These are phyloP conservation scores for Rosalia funebris DNA, from an alignment of 2,888 invertebrate species.

Conservation along the genomic window DNA sequence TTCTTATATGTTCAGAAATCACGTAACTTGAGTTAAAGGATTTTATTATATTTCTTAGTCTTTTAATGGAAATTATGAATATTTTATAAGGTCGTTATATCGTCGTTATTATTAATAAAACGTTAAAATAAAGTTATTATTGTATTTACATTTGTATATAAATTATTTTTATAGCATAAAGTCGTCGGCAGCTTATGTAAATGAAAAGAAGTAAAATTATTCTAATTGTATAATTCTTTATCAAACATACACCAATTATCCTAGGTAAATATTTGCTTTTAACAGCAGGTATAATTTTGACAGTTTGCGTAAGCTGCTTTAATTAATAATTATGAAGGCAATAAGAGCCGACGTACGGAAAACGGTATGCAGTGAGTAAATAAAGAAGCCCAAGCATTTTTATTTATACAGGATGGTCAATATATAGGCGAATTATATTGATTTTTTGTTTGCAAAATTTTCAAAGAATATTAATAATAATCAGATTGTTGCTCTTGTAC, in stretches of 20 bases:
- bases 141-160: not conserved
- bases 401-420: not conserved
- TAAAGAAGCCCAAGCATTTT: not conserved
- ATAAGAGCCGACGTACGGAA: not conserved
- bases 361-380: not conserved
- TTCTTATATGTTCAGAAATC: not conserved
- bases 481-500: too few species aligned
- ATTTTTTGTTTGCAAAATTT: not conserved
- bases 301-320: conserved; percentile 1
- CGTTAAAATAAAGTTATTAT: too few species aligned
- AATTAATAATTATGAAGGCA: conserved; percentile 1
- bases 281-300: not conserved
- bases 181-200: not conserved
- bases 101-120: too few species aligned
- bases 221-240: conserved; percentile 4
- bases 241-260: conserved; percentile 9
- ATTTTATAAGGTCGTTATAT: too few species aligned
- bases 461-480: too few species aligned
- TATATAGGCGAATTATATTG: not conserved
- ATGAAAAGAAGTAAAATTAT: not conserved
- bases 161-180: not conserved
- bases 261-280: conserved; percentile 6
- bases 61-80: too few species aligned
- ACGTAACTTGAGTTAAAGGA: conserved; percentile 14
- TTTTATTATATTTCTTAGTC: too few species aligned